Evolutionary conservation across 2,797 vertebrate genomes (phyloP), one percentile per base, ranked within the genome.

Genomic region (Triplophysa yarkandensis): DNA sequence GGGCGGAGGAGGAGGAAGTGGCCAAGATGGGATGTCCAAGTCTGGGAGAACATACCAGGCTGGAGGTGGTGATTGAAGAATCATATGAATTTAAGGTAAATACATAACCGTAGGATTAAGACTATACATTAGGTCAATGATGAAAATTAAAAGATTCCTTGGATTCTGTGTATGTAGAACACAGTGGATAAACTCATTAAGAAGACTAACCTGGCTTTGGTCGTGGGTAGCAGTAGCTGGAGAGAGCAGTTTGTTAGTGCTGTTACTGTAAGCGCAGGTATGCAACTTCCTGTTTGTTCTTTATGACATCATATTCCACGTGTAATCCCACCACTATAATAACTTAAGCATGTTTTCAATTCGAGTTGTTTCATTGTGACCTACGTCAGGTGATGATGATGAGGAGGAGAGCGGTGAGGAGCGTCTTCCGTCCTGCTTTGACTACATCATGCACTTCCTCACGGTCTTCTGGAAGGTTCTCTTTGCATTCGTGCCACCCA

Each of bases 391-490:
- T 66, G 92, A 95, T 2, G 94, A 95, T 19, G 93, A 95, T 17
- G 94, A 95, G 21, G 94, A 95, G 52, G 94, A 94, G 74, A 93
- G 92, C 0, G 92, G 93, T 2, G 94, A 95, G 81, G 94, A 95
- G 85, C 91, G 93, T 4, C 91, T 95, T 69, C 94, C 93, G 0
- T 95, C 93, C 76, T 95, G 94, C 86, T 95, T 94, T 25, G 94
- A 95, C 85, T 95, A 95, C 89, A 95, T 95, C 90, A 95, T 95
- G 94, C 94, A 95, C 86, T 95, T 95, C 89, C 93, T 95, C 79
- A 95, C 93, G 0, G 94, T 95, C 65, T 94, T 94, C 91, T 94
- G 93, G 93, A 94, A 94, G 86, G 93, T 94, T 32, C 90, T 94
- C 79, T 92, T 95, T 0, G 94, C 94, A 58, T 95, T 94, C 2